Percentiles rank a stretch among this genome's conserved stretches.
These are phyloP conservation scores for Gallinago paraguaiae DNA, from an alignment of 2,113 vertebrate species.

Conservation along the genomic window DNA sequence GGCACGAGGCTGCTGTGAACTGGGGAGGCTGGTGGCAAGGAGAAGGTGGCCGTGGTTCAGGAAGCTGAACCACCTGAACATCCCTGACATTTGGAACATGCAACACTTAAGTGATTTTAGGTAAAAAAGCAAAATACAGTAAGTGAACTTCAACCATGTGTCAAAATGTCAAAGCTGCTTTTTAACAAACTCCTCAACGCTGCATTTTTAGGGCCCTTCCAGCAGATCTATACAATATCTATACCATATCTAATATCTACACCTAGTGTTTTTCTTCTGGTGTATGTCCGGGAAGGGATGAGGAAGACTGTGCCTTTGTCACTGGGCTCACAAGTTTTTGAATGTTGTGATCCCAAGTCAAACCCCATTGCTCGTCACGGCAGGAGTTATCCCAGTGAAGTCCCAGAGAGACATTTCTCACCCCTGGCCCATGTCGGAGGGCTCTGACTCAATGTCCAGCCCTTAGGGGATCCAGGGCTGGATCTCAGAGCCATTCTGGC, in stretches of 20 bases:
- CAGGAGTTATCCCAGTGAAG: not conserved
- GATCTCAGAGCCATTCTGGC: not conserved
- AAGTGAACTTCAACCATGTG: not conserved
- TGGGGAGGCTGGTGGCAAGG: not conserved
- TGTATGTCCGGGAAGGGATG: not conserved
- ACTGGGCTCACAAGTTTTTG: not conserved
- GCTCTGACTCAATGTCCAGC: not conserved
- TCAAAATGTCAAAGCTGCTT: slow-evolving; percentile 33
- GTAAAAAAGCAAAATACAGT: not conserved
- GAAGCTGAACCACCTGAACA: not conserved
- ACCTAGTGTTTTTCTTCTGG: not conserved
- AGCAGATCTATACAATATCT: not conserved
- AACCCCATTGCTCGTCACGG: not conserved
- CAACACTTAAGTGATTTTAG: not conserved
- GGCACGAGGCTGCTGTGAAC: not conserved
- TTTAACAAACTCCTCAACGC: not conserved
- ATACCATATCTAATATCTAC: not conserved
- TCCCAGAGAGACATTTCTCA: not conserved
- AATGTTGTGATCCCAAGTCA: not conserved
- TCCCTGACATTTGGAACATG: slow-evolving; percentile 12
- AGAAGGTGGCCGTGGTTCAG: not conserved
- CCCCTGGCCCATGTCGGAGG: not conserved
- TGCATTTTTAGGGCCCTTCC: not conserved
- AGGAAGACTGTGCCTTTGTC: not conserved
- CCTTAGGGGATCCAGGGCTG: not conserved